These are phyloP conservation scores for Meloidogyne hapla DNA, from an alignment of 1,140 invertebrate species.

Conservation along the genomic window DNA sequence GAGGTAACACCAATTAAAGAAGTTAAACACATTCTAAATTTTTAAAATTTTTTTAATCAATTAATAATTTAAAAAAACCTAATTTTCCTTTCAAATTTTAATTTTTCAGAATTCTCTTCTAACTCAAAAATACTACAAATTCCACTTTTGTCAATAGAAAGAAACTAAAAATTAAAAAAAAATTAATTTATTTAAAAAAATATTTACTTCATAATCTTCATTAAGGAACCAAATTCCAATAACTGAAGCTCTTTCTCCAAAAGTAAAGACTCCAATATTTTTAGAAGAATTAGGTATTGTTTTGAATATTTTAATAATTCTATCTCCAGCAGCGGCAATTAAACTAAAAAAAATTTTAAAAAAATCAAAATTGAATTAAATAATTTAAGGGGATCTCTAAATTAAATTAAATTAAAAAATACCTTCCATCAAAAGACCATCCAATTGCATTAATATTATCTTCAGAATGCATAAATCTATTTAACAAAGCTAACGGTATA, in stretches of 20 bases:
- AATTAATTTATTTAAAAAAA: neutral
- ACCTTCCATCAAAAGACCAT: constrained; percentile 38
- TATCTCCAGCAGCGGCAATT: constrained; percentile 27
- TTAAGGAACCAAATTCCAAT: constrained; percentile 21
- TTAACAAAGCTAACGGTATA: constrained; percentile 29
- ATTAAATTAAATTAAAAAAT: neutral
- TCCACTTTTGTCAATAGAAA: constrained; percentile 35
- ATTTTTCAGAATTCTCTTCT: constrained; percentile 19
- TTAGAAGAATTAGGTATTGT: neutral
- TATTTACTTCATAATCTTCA: constrained; percentile 30
- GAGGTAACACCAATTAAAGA: neutral
- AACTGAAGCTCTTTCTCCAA: constrained; percentile 23
- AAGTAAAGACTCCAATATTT: constrained; percentile 19
- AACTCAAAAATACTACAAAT: constrained; percentile 19
- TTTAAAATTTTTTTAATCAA: constrained; percentile 3
- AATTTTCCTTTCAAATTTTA: constrained; percentile 16
- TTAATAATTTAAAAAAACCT: neutral
- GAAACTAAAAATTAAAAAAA: constrained; percentile 17
- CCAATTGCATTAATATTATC: constrained; percentile 32
- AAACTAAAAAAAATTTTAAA: neutral
- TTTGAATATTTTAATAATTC: constrained; percentile 24
- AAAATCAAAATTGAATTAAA: too few species aligned
- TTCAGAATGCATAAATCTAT: constrained; percentile 25
- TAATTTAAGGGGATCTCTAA: neutral
- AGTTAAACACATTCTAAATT: neutral